Percentiles rank a stretch among this genome's conserved stretches.
These are phyloP conservation scores for Acrocyrtus sp. DNA, from an alignment of 2,888 invertebrate genomes.

Conservation along the genomic window DNA sequence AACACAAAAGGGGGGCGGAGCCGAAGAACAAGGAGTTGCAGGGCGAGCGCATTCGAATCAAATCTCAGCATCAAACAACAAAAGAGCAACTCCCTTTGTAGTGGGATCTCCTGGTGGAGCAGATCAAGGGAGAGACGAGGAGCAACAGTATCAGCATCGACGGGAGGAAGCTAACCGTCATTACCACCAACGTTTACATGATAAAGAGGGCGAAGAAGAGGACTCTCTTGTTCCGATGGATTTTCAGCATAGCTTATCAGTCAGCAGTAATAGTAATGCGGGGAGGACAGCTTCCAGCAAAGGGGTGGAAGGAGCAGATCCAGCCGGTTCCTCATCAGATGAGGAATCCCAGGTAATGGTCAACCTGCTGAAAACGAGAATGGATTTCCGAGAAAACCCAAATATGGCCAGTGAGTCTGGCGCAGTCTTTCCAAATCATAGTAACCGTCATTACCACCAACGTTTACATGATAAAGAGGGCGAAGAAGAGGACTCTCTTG, in stretches of 20 bases:
- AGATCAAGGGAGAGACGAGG: conserved; percentile 22
- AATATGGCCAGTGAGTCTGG: background rate
- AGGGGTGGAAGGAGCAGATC: conserved; percentile 2
- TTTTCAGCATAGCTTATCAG: conserved; percentile 19
- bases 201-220: conserved; percentile 24
- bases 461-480: conserved; percentile 22
- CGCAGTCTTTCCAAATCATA: conserved; percentile 41
- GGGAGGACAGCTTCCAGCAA: background rate
- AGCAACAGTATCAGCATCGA: background rate
- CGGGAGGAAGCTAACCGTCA: conserved; percentile 17
- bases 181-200: background rate
- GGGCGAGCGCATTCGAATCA: conserved; percentile 53
- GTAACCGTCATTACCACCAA: conserved; percentile 6
- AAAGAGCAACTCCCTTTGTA: conserved; percentile 53
- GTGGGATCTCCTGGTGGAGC: conserved; percentile 11
- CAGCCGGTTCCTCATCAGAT: conserved; percentile 25
- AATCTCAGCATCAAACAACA: conserved; percentile 44
- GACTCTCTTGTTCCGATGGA: conserved; percentile 31
- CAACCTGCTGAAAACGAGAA: conserved; percentile 39
- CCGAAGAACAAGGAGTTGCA: conserved; percentile 45
- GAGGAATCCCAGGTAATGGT: conserved; percentile 43
- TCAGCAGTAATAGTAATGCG: conserved; percentile 7
- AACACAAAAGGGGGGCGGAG: conserved; percentile 54
- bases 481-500: conserved; percentile 16
- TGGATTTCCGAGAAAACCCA: conserved; percentile 36